Base-by-base conservation (phyloP, 2,888 invertebrate species). In the Gastrophysa polygoni region DNA sequence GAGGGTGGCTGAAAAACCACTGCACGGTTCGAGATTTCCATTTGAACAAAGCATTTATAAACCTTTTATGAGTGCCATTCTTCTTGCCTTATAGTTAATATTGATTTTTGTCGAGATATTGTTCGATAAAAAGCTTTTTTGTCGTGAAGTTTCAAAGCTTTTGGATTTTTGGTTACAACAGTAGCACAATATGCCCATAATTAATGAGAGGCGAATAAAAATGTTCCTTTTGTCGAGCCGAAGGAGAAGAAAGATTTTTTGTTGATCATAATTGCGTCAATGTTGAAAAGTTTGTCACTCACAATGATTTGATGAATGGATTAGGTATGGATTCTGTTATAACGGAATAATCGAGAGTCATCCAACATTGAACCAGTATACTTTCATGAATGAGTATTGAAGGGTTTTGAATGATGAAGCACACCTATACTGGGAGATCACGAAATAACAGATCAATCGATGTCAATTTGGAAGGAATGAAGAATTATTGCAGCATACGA, bases 1-100 rank as follows among this genome's bases (percentile, higher is more conserved):
- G 56, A 60, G 59, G 61, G 63, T 58, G 50, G 32, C 58, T 59
- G 44, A 55, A 62, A 63, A 63, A 54, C 46, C 29, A 50, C 32
- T 38, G 59, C 63, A 68, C 69, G 70, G 66, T 69, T 63, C 57
- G 63, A 65, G 68, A 70, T 70, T 71, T 64, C 68, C 68, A 69
- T 69, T 69, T 63, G 70, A 71, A 72, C 71, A 72, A 72, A 69
- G 63, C 65, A 64, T 64, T 68, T 69, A 71, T 69, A 64, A 67
- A 67, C 63, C 67, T 70, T 72, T 70, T 72, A 70, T 71, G 59
- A 66, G 69, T 59, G 66, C 68, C 64, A 60, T 66, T 66, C 57
- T 60, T 66, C 66, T 59, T 55, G 61, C 66, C 67, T 61, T 66
- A 68, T 68, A 69, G 71, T 70, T 70, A 69, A 70, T 71, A 71